Evolutionary conservation across 2,888 invertebrate species (phyloP).

Genomic region (Gibbula magus): DNA sequence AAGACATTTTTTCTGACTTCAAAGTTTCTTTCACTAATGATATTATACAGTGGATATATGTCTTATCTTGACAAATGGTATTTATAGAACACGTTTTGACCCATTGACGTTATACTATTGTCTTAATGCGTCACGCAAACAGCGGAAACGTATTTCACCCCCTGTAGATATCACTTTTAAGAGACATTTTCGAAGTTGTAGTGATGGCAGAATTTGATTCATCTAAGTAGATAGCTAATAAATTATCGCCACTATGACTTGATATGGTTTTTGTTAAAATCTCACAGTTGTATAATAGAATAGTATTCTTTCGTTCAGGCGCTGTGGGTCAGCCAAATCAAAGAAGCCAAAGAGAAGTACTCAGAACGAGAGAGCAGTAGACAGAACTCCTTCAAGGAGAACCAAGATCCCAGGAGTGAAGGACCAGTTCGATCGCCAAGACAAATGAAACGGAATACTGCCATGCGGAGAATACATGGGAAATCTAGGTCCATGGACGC

Average conservation of each 20-base stretch:
- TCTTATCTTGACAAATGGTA: no score
- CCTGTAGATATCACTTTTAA: no score
- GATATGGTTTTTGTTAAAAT: no score
- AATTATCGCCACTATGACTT: background rate
- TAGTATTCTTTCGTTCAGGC: slow-evolving; percentile 67
- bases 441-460: slow-evolving; percentile 33
- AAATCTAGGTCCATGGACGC: slow-evolving; percentile 66
- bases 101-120: no score
- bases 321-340: slow-evolving; percentile 77
- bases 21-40: no score
- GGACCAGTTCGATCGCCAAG: slow-evolving; percentile 30
- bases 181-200: no score
- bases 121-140: no score
- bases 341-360: slow-evolving; percentile 78
- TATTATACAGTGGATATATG: no score
- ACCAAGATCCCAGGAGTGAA: slow-evolving; percentile 30
- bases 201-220: background rate
- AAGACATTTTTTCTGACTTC: no score
- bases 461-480: slow-evolving; percentile 46
- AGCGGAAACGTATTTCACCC: no score
- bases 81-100: no score
- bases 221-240: no score
- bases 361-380: slow-evolving; percentile 69
- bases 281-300: background rate
- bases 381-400: slow-evolving; percentile 43